These are phyloP conservation scores for Chrosomus eos DNA, from an alignment of 2,797 vertebrate species.

Conservation along the genomic window DNA sequence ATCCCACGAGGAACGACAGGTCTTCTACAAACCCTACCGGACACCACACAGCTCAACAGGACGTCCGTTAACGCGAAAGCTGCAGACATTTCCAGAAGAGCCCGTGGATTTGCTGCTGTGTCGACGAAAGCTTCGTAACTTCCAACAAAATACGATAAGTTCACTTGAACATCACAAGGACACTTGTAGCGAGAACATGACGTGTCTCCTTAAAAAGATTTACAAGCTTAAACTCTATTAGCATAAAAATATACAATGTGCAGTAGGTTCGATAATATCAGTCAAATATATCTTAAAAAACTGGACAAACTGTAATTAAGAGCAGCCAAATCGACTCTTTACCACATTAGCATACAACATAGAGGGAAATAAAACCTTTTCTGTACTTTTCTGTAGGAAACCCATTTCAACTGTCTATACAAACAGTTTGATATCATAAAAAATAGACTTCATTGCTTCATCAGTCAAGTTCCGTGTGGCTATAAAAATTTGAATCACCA, in stretches of 20 bases:
- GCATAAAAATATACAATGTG: conserved; percentile 69
- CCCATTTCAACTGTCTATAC: conserved; percentile 65
- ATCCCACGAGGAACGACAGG: conserved; percentile 62
- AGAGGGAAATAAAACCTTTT: conserved; percentile 35
- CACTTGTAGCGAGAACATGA: conserved; percentile 73
- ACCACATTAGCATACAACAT: conserved; percentile 33
- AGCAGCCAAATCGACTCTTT: conserved; percentile 41
- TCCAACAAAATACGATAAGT: conserved; percentile 62
- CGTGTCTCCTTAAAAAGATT: conserved; percentile 63
- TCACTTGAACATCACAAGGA: conserved; percentile 77
- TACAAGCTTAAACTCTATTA: conserved; percentile 65
- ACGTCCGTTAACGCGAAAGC: conserved; percentile 68
- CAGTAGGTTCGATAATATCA: conserved; percentile 58
- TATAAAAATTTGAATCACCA: conserved; percentile 76
- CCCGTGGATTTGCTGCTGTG: conserved; percentile 44
- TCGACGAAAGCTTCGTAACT: conserved; percentile 49
- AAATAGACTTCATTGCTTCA: conserved; percentile 78
- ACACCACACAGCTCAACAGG: conserved; percentile 69
- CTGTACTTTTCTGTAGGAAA: conserved; percentile 54
- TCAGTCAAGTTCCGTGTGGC: conserved; percentile 73
- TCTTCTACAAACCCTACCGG: conserved; percentile 67
- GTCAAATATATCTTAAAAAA: conserved; percentile 52
- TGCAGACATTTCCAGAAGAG: conserved; percentile 58
- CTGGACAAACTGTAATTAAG: conserved; percentile 54
- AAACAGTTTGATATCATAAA: conserved; percentile 76